phyloP scores from a whole-genome alignment of 1,140 invertebrate genomes.

The Drosophila pseudoobscura region DNA sequence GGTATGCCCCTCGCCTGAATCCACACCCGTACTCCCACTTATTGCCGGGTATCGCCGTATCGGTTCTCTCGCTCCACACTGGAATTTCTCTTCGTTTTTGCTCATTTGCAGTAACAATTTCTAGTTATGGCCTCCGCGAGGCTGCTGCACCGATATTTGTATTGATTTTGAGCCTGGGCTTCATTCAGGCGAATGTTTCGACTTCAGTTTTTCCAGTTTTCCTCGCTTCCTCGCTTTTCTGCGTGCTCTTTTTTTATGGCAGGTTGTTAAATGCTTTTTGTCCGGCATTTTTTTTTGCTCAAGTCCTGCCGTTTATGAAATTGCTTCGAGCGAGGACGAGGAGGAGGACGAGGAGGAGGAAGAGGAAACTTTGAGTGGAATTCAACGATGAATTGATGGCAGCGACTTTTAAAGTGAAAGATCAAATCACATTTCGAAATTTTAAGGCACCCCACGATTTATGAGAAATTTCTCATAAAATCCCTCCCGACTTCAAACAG shows the following conservation, averaged over 20 bases:
- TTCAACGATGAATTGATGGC: conserved; percentile 21
- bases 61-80: too few relatives aligned
- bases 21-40: too few relatives aligned
- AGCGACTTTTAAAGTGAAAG: conserved; percentile 12
- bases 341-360: not conserved
- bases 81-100: conserved; percentile 9
- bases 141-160: conserved; percentile 29
- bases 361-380: conserved; percentile 21
- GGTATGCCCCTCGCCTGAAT: too few relatives aligned
- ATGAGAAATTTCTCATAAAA: conserved; percentile 7
- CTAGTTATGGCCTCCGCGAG: conserved; percentile 32
- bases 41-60: too few relatives aligned
- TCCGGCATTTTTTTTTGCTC: conserved; percentile 44
- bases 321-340: conserved; percentile 11
- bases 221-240: not conserved
- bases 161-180: conserved; percentile 56
- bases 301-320: conserved; percentile 53
- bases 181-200: conserved; percentile 19
- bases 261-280: conserved; percentile 54
- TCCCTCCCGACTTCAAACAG: conserved; percentile 15
- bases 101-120: conserved; percentile 72
- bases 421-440: conserved; percentile 7
- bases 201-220: conserved; percentile 30
- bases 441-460: not conserved
- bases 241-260: conserved; percentile 38